These are phyloP conservation scores for Lepidurus packardi DNA, from an alignment of 1,140 invertebrate genomes.

Conservation along the genomic window DNA sequence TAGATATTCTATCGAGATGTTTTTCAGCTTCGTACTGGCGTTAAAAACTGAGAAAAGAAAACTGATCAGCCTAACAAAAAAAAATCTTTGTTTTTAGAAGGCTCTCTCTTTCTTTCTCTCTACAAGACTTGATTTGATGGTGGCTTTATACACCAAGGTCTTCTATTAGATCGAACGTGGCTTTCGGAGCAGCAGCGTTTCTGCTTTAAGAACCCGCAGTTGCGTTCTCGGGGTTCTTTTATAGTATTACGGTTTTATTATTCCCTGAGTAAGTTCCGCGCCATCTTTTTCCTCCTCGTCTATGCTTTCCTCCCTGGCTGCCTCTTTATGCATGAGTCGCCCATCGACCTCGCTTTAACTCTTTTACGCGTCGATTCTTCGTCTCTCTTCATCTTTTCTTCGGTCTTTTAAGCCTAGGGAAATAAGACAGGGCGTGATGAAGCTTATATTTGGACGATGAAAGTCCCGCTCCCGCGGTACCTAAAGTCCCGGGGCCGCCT, in stretches of 20 bases:
- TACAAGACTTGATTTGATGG: not conserved
- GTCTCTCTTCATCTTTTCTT: slow-evolving; percentile 32
- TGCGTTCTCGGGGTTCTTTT: not conserved
- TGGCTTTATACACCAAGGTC: not conserved
- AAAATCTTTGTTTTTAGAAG: too few relatives aligned
- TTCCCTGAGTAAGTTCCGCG: slow-evolving; percentile 17
- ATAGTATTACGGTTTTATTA: not conserved
- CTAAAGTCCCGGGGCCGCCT: slow-evolving; percentile 16
- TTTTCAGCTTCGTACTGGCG: not conserved
- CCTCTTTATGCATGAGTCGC: slow-evolving; percentile 17
- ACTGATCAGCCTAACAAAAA: not conserved
- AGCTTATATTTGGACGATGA: slow-evolving; percentile 14
- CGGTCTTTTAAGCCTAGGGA: slow-evolving; percentile 11
- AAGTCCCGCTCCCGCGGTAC: slow-evolving; percentile 5
- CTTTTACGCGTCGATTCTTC: slow-evolving; percentile 33
- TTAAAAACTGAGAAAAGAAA: not conserved
- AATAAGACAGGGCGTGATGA: slow-evolving; percentile 14
- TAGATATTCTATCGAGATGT: not conserved
- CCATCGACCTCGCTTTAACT: slow-evolving; percentile 29
- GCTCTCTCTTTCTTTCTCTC: too few relatives aligned
- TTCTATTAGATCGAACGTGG: not conserved
- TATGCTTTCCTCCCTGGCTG: not conserved
- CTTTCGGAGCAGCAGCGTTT: not conserved
- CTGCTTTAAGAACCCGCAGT: not conserved
- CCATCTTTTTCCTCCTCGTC: not conserved